phyloP scores from a whole-genome alignment of 2,113 vertebrate genomes.

The Gila orcuttii region DNA sequence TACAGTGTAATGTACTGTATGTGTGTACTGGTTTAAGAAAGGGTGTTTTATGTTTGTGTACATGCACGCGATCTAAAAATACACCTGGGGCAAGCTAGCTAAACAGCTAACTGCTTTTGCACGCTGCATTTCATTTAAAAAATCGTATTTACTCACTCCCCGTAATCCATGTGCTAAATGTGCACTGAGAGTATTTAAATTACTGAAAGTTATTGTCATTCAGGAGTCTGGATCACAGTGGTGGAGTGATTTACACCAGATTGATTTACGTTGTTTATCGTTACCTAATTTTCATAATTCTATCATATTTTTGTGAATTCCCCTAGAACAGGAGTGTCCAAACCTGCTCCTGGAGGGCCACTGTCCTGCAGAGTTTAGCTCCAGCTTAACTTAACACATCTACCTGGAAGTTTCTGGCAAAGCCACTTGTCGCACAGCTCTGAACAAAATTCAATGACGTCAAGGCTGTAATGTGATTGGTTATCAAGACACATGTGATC shows the following conservation, averaged over 20 bases:
- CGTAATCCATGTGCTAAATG: neutral
- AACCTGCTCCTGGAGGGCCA: too few relatives aligned
- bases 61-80: neutral
- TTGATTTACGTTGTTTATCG: neutral
- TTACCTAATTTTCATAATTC: neutral
- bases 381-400: too few relatives aligned
- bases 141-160: neutral
- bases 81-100: neutral
- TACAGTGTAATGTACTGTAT: neutral
- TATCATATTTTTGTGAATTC: neutral
- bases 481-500: too few relatives aligned
- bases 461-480: too few relatives aligned
- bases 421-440: neutral
- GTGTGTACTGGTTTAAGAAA: neutral
- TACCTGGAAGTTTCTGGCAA: neutral
- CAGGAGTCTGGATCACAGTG: neutral
- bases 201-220: neutral
- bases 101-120: neutral
- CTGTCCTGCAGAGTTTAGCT: too few relatives aligned
- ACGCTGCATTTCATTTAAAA: neutral
- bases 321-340: too few relatives aligned
- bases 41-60: conserved; percentile 1
- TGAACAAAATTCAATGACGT: too few relatives aligned
- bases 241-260: neutral
- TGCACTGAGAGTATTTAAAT: neutral